Percentiles rank a stretch among this genome's conserved stretches.
Conservation (phyloP, 2,888 invertebrate genomes). For the Coelinius sp. region DNA sequence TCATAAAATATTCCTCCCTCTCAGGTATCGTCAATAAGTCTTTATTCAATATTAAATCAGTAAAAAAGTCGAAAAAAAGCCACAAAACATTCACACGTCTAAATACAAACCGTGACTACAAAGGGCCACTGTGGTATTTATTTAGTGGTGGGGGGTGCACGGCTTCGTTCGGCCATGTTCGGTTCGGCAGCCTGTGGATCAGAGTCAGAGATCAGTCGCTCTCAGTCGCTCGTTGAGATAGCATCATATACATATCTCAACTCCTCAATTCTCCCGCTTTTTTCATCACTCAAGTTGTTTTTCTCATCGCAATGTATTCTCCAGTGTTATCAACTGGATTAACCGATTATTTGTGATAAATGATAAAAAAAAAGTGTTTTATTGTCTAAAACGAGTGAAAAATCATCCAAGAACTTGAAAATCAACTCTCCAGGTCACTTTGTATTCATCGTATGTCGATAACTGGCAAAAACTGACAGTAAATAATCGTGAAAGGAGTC, state of each 20-base stretch:
- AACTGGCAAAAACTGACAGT: neutral
- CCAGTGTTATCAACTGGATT: neutral
- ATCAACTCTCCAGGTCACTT: neutral
- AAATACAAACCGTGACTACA: no score
- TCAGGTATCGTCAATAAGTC: no score
- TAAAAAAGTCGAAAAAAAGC: no score
- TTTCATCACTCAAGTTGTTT: neutral
- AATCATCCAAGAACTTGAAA: neutral
- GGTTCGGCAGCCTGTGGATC: no score
- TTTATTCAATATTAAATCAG: no score
- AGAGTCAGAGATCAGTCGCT: slow-evolving; percentile 24
- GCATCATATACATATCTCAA: neutral
- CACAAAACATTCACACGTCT: no score
- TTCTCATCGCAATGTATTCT: neutral
- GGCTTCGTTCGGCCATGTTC: no score
- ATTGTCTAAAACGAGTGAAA: neutral
- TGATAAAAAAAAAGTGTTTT: neutral
- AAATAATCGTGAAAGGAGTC: neutral
- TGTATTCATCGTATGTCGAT: slow-evolving; percentile 1
- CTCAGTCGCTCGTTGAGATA: neutral
- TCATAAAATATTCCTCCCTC: no score
- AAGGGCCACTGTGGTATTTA: no score
- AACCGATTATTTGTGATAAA: neutral
- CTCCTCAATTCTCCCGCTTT: neutral
- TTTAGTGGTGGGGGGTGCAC: no score